Conservation (phyloP, 2,113 vertebrate species). For the Theristicus caerulescens region DNA sequence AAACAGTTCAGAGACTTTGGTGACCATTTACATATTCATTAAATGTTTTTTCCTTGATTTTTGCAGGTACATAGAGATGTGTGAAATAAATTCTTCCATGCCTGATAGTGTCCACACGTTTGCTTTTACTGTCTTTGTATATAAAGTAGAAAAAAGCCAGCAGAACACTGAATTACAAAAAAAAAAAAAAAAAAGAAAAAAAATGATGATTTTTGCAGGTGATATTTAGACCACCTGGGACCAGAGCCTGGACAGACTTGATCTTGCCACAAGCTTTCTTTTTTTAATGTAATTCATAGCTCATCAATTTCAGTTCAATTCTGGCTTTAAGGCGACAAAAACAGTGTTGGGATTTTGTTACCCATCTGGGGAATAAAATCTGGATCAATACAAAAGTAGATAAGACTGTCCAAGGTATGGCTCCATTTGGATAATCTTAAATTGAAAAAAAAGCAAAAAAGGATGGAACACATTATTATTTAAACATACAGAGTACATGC, state of each 20-base stretch:
- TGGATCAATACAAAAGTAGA: not conserved
- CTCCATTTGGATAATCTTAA: not conserved
- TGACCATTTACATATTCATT: not conserved
- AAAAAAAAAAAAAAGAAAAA: no score
- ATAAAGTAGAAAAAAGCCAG: not conserved
- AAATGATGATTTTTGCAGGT: not conserved
- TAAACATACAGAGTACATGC: accelerated
- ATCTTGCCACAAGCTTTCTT: not conserved
- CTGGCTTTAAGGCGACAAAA: not conserved
- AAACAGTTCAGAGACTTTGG: not conserved
- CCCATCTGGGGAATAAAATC: not conserved
- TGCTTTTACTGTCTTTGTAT: not conserved
- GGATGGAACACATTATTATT: not conserved
- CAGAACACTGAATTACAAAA: not conserved
- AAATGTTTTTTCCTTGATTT: not conserved
- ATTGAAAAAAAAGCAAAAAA: not conserved
- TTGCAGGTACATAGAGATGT: not conserved
- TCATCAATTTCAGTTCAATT: not conserved
- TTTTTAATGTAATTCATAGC: not conserved
- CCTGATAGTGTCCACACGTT: not conserved
- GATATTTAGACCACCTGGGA: not conserved
- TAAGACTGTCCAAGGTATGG: not conserved
- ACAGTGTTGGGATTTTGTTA: not conserved
- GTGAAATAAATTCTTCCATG: not conserved
- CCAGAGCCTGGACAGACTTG: not conserved